These are phyloP conservation scores for Ormyrus nitidulus DNA, from an alignment of 2,888 invertebrate genomes.

Conservation along the genomic window DNA sequence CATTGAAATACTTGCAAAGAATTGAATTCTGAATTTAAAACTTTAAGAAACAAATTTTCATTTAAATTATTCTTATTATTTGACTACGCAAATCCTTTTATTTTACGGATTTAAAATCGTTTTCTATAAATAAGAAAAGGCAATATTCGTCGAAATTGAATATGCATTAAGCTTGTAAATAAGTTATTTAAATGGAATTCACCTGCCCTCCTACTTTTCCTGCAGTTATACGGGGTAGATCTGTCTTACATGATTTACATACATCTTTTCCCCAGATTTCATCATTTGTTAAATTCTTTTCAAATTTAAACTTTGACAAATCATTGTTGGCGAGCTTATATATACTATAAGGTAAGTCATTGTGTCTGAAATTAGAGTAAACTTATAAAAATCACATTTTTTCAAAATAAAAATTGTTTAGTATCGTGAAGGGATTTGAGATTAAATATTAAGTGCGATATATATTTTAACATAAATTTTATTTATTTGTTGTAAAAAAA, in stretches of 20 bases:
- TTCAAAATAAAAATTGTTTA: neutral
- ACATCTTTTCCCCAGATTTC: slow-evolving; percentile 71
- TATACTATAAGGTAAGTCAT: slow-evolving; percentile 76
- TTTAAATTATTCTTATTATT: no score
- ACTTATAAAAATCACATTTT: neutral
- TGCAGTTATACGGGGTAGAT: slow-evolving; percentile 76
- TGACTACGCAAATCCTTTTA: no score
- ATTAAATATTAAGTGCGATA: neutral
- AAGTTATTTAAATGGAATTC: slow-evolving; percentile 54
- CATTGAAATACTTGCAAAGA: no score
- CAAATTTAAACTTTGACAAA: slow-evolving; percentile 73
- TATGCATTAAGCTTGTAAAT: no score
- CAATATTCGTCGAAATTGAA: neutral
- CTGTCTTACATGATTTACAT: slow-evolving; percentile 76
- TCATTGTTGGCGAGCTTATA: slow-evolving; percentile 72
- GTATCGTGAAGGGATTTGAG: neutral
- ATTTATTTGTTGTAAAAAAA: no score
- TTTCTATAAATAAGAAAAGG: neutral
- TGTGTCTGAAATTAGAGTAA: slow-evolving; percentile 74
- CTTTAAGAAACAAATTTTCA: no score
- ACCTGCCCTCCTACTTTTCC: slow-evolving; percentile 79
- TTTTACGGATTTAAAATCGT: neutral
- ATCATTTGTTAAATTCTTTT: slow-evolving; percentile 72
- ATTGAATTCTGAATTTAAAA: no score
- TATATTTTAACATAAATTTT: neutral